Evolutionary conservation across 2,888 invertebrate genomes (phyloP).

Genomic region (Blastobasis adustella): DNA sequence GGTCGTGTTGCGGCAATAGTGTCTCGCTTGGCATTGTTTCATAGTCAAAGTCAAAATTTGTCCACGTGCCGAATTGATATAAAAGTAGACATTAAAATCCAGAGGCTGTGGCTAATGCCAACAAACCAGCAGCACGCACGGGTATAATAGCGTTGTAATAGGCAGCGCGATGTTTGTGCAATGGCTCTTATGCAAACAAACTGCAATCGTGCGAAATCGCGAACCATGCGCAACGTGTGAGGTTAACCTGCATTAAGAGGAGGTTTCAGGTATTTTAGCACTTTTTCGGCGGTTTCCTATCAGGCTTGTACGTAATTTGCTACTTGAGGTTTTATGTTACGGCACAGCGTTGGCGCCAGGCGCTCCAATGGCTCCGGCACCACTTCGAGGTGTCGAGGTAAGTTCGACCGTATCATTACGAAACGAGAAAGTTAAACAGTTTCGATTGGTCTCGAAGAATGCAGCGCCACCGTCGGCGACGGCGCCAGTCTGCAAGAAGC

Average conservation of each 20-base stretch:
- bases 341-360: constrained; percentile 19
- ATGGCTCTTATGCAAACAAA: constrained; percentile 62
- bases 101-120: constrained; percentile 12
- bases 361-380: no score
- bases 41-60: not conserved
- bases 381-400: no score
- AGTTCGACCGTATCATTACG: constrained; percentile 56
- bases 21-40: not conserved
- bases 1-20: not conserved
- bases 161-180: constrained; percentile 56
- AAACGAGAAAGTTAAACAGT: constrained; percentile 62
- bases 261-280: no score
- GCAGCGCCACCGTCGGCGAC: constrained; percentile 33
- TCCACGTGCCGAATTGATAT: constrained; percentile 14
- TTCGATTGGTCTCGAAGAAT: constrained; percentile 41
- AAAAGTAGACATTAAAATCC: constrained; percentile 46
- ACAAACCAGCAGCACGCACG: constrained; percentile 56
- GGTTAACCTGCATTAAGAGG: constrained; percentile 9
- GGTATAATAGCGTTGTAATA: constrained; percentile 55
- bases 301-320: no score
- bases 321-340: no score
- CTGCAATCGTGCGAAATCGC: constrained; percentile 59
- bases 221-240: constrained; percentile 49
- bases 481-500: not conserved
- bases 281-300: no score